phyloP scores from a whole-genome alignment of 2,888 invertebrate genomes.

The Teinopalpus imperialis region DNA sequence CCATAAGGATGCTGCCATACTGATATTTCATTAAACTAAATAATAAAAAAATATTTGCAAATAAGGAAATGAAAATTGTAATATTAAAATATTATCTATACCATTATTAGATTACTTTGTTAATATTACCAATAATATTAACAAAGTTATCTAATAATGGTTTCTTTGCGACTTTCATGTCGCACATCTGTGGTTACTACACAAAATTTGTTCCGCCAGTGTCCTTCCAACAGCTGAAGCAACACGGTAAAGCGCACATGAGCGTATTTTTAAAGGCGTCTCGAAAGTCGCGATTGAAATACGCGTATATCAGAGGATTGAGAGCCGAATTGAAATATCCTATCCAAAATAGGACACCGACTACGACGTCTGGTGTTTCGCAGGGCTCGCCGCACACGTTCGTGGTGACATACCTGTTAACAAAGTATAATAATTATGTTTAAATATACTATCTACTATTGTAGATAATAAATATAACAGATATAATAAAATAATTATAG shows the following conservation, averaged over 20 bases:
- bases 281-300: constrained; percentile 97
- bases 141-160: no score
- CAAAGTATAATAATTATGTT: not conserved
- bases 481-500: not conserved
- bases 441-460: no score
- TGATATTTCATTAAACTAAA: no score
- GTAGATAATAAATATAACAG: not conserved
- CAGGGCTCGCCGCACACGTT: constrained; percentile 92
- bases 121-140: no score
- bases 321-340: constrained; percentile 98
- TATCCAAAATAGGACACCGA: constrained; percentile 97
- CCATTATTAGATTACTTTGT: no score
- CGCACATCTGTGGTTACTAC: constrained; percentile 51
- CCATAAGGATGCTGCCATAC: no score
- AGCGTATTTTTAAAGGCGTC: constrained; percentile 97
- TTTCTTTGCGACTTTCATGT: no score
- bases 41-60: no score
- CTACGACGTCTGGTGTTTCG: constrained; percentile 91
- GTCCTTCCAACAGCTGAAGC: constrained; percentile 88
- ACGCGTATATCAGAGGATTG: constrained; percentile 97
- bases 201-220: constrained; percentile 82
- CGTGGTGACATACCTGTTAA: constrained; percentile 90
- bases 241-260: constrained; percentile 92
- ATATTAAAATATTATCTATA: no score
- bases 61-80: no score